These are phyloP conservation scores for Sinotaia quadrata DNA, from an alignment of 2,888 invertebrate species.

Conservation along the genomic window DNA sequence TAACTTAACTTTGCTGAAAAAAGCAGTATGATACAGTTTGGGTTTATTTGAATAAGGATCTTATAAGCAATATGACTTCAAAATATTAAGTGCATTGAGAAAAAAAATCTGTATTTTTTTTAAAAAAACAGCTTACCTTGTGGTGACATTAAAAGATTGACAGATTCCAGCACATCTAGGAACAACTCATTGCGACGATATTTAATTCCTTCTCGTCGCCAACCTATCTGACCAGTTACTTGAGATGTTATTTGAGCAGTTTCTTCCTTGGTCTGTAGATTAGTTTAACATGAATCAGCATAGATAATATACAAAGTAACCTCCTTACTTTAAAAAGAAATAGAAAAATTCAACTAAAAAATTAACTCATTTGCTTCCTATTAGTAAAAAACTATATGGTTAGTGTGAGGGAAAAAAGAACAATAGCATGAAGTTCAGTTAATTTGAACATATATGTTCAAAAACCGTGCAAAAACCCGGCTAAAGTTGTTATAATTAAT, in stretches of 20 bases:
- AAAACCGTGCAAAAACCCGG: too few relatives aligned
- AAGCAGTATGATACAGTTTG: too few relatives aligned
- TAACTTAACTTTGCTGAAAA: too few relatives aligned
- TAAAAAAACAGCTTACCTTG: too few relatives aligned
- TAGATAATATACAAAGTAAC: neutral
- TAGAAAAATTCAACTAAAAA: neutral
- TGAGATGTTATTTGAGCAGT: conserved; percentile 99
- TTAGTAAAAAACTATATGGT: neutral
- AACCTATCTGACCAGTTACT: conserved; percentile 96
- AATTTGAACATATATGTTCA: too few relatives aligned
- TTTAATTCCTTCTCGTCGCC: conserved; percentile 99
- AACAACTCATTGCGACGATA: conserved; percentile 98
- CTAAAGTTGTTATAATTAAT: too few relatives aligned
- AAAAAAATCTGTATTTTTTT: too few relatives aligned
- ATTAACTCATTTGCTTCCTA: neutral
- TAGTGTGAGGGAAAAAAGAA: neutral
- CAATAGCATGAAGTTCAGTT: too few relatives aligned
- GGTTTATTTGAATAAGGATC: too few relatives aligned
- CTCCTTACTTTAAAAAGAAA: neutral
- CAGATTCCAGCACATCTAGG: conserved; percentile 98
- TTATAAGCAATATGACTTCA: too few relatives aligned
- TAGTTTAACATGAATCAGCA: too few relatives aligned
- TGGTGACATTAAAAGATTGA: conserved; percentile 98
- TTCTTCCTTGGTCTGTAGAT: conserved; percentile 93
- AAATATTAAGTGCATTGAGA: too few relatives aligned